Percentiles rank a stretch among this genome's conserved stretches.
phyloP scores from a whole-genome alignment of 2,113 vertebrate genomes.

The Oreotrochilus melanogaster region DNA sequence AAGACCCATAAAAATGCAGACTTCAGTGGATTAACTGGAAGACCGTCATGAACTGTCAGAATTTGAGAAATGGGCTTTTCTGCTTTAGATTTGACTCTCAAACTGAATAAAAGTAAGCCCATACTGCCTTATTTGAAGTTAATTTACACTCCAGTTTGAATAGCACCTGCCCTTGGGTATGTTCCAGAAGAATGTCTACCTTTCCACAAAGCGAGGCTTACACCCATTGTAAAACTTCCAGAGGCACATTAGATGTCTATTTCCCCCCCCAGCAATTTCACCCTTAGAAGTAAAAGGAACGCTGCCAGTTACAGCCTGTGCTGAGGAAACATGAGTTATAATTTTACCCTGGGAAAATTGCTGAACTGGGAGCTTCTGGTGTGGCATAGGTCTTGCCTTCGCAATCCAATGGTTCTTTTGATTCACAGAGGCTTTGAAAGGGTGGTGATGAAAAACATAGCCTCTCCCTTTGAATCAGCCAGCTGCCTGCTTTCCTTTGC shows the following conservation, averaged over 20 bases:
- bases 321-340: slow-evolving; percentile 75
- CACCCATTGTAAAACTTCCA: slow-evolving; percentile 75
- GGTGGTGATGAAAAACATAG: slow-evolving; percentile 71
- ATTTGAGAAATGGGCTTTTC: slow-evolving; percentile 5
- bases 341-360: slow-evolving; percentile 78
- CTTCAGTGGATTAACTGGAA: neutral
- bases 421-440: slow-evolving; percentile 70
- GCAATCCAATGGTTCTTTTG: slow-evolving; percentile 74
- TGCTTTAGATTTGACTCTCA: slow-evolving; percentile 3
- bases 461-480: slow-evolving; percentile 71
- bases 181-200: slow-evolving; percentile 65
- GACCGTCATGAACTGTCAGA: neutral
- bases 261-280: slow-evolving; percentile 61
- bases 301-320: slow-evolving; percentile 74
- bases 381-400: slow-evolving; percentile 71
- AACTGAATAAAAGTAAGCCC: slow-evolving; percentile 26
- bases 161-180: slow-evolving; percentile 67
- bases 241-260: slow-evolving; percentile 71
- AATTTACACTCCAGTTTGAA: slow-evolving; percentile 59
- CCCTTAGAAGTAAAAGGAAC: slow-evolving; percentile 64
- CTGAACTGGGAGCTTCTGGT: slow-evolving; percentile 74
- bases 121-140: slow-evolving; percentile 10
- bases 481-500: slow-evolving; percentile 56
- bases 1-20: slow-evolving; percentile 18
- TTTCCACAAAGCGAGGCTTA: slow-evolving; percentile 71